A percentile compares a stretch with the other conserved stretches of the same genome.
phyloP scores from a whole-genome alignment of 2,888 invertebrate species.

The Oligia latruncula region DNA sequence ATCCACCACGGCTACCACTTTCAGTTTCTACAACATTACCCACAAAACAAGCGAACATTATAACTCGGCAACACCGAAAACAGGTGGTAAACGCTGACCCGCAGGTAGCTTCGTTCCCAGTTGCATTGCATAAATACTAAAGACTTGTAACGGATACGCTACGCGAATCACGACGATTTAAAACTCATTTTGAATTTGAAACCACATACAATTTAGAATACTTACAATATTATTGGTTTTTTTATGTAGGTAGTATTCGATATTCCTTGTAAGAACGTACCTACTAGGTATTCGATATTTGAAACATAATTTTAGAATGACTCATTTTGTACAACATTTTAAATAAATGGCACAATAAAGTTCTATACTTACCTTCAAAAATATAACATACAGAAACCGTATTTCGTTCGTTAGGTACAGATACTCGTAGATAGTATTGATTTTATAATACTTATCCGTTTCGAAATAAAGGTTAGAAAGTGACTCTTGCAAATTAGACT shows the following conservation, averaged over 20 bases:
- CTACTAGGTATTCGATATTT: not conserved
- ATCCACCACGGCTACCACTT: not conserved
- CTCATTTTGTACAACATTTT: not conserved
- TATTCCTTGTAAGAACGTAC: not conserved
- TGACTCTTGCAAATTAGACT: not conserved
- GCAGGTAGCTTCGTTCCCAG: conserved; percentile 64
- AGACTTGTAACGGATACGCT: conserved; percentile 53
- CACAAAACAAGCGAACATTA: conserved; percentile 15
- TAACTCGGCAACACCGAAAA: conserved; percentile 56
- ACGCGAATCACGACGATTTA: conserved; percentile 35
- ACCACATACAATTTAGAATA: not conserved
- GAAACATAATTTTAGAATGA: not conserved
- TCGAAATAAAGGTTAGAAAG: conserved; percentile 18
- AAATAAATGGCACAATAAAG: no score
- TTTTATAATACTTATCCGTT: no score
- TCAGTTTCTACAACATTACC: conserved; percentile 8
- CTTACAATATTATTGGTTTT: not conserved
- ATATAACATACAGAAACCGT: not conserved
- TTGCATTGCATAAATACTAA: conserved; percentile 58
- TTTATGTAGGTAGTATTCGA: not conserved
- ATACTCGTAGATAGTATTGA: no score
- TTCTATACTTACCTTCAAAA: conserved; percentile 5
- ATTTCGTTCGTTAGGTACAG: not conserved
- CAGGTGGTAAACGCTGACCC: conserved; percentile 66
- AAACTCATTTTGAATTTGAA: conserved; percentile 21